Percentiles rank a stretch among this genome's conserved stretches.
Conservation (phyloP, 1,140 invertebrate species). For the Brachionus asplanchnoidis region DNA sequence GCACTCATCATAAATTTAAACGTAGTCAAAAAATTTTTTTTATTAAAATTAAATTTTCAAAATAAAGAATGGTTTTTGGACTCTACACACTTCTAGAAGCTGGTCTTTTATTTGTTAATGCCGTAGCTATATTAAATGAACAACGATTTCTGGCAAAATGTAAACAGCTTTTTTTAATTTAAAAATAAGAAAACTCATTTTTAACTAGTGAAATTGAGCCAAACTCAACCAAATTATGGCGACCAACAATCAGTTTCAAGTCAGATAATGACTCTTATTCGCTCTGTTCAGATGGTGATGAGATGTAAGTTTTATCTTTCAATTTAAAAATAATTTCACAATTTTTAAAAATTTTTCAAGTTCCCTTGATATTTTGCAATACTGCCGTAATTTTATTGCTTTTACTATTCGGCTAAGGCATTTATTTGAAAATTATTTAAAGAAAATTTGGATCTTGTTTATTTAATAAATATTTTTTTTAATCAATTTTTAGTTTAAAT, state of each 20-base stretch:
- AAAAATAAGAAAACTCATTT: background rate
- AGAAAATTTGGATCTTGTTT: background rate
- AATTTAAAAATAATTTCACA: constrained; percentile 13
- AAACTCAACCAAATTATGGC: constrained; percentile 20
- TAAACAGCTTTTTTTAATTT: background rate
- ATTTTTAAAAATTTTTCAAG: constrained; percentile 1
- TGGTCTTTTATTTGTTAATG: constrained; percentile 36
- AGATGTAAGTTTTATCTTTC: constrained; percentile 11
- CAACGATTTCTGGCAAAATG: constrained; percentile 30
- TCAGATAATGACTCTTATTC: constrained; percentile 38
- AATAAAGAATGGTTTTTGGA: constrained; percentile 32
- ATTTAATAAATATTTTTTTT: background rate
- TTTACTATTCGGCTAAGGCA: constrained; percentile 14
- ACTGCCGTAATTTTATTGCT: constrained; percentile 6
- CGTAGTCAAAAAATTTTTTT: constrained; percentile 1
- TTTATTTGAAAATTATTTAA: background rate
- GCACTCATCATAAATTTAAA: background rate
- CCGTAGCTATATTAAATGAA: constrained; percentile 38
- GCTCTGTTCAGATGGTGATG: constrained; percentile 42
- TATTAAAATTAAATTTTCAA: background rate
- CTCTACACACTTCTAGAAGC: constrained; percentile 36
- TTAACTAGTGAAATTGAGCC: background rate
- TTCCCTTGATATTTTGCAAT: constrained; percentile 41
- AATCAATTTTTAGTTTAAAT: background rate
- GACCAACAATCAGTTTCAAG: background rate